Evolutionary conservation across 2,797 vertebrate genomes (phyloP), one percentile per base, ranked within the genome.

Genomic region (Mus spretus): DNA sequence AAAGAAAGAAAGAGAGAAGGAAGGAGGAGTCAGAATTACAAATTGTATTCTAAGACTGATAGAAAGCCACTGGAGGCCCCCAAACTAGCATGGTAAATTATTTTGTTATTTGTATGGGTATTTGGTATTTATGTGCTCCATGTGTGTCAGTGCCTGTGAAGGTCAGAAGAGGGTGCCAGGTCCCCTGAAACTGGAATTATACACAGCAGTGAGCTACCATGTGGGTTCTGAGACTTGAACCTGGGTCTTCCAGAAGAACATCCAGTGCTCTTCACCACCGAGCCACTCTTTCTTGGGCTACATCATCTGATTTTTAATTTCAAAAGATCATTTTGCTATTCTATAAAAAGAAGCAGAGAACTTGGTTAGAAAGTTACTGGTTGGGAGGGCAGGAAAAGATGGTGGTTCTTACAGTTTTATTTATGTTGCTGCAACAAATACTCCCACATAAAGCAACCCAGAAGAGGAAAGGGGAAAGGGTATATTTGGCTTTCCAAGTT

Each of bases 271-370:
- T 65, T 31, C 37, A 65, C 59, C 0, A 2, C 9, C 20, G 82
- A 44, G 82, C 26, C 59, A 47, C 10, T 12, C 26, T n/a, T n/a
- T 47, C 59, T 84, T 28, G 1, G 14, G 17, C 26, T 34, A 34
- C 26, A 37, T 17, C 12, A 82, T 50, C 40, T 13, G 40, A 40
- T 78, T 55, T 47, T n/a, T 55, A 57, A 59, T 77, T 79, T 95
- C 87, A 57, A 78, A 92, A 89, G 82, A 12, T 86, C 77, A n/a
- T 63, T 80, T 40, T n/a, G 22, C 40, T 89, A 11, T 82, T 91
- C 31, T 93, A 63, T 57, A 55, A 28, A 65, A 65, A 75, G 53
- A 83, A 89, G 31, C 79, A 72, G 67, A 22, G 26, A 5, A 12
- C 15, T 77, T 75, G 8, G 17, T 77, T 87, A 61, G 50, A 90